Conservation (phyloP, 2,113 vertebrate genomes). For the Perca flavescens region DNA sequence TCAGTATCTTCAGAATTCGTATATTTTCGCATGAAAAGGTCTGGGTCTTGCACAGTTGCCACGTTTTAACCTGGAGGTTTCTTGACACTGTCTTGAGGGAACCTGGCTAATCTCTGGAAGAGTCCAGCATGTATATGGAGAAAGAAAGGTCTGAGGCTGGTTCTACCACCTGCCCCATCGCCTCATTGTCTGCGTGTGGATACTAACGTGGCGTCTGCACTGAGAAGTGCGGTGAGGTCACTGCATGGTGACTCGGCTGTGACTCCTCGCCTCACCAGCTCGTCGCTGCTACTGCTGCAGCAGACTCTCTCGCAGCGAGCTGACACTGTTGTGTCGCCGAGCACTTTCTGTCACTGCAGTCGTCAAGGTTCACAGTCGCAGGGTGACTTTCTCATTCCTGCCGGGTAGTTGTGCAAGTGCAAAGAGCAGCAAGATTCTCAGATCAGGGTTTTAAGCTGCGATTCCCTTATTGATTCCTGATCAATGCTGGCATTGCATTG, state of each 20-base stretch:
- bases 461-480: too few relatives aligned
- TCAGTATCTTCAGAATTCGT: not conserved
- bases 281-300: conserved; percentile 24
- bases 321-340: conserved; percentile 9
- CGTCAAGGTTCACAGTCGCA: conserved; percentile 27
- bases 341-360: conserved; percentile 36
- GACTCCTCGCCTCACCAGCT: conserved; percentile 43
- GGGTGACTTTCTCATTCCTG: conserved; percentile 1
- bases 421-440: not conserved
- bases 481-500: too few relatives aligned
- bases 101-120: not conserved
- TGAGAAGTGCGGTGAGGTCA: conserved; percentile 44
- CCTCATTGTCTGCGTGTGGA: not conserved
- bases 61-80: not conserved
- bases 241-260: conserved; percentile 48
- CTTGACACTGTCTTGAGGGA: not conserved
- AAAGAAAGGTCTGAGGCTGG: not conserved
- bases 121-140: not conserved
- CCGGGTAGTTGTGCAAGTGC: not conserved
- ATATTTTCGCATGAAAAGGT: not conserved
- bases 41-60: fast-evolving
- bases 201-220: conserved; percentile 44
- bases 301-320: conserved; percentile 2
- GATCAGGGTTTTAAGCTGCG: not conserved
- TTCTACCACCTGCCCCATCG: not conserved